Evolutionary conservation across 2,888 invertebrate genomes (phyloP).

Genomic region (Scaptomyza tumidula): DNA sequence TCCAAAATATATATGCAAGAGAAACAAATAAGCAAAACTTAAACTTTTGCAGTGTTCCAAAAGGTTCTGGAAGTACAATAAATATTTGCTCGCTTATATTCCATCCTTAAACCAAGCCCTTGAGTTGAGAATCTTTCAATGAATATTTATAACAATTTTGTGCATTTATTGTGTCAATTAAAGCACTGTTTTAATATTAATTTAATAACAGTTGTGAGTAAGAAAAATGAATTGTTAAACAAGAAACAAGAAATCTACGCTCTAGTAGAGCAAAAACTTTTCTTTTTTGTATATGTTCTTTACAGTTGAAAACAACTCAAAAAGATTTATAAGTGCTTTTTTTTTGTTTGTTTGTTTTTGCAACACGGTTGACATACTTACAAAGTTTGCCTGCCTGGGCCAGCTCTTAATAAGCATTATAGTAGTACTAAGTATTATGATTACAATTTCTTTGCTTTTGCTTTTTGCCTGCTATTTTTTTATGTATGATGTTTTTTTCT

Average conservation of each 20-base stretch:
- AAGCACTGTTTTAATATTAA: too few relatives aligned
- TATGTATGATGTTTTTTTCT: too few relatives aligned
- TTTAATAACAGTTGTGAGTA: background rate
- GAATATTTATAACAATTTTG: too few relatives aligned
- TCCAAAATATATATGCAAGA: too few relatives aligned
- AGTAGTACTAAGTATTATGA: constrained; percentile 11
- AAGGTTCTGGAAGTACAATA: too few relatives aligned
- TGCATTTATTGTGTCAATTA: too few relatives aligned
- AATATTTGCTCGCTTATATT: too few relatives aligned
- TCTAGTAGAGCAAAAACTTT: background rate
- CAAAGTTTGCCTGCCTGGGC: background rate
- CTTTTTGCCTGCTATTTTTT: background rate
- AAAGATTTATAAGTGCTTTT: constrained; percentile 22
- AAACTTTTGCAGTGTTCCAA: too few relatives aligned
- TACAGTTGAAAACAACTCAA: constrained; percentile 10
- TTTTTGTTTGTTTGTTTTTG: constrained; percentile 5
- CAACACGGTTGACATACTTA: constrained; percentile 41
- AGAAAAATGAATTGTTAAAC: background rate
- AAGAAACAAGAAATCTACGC: background rate
- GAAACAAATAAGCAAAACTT: too few relatives aligned
- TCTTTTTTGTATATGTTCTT: background rate
- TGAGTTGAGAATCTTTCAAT: too few relatives aligned
- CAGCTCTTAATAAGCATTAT: constrained; percentile 23
- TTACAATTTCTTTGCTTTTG: constrained; percentile 9
- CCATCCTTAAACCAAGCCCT: too few relatives aligned